Base-by-base conservation (phyloP, 1,140 invertebrate species). In the Cyclargus thomasi region DNA sequence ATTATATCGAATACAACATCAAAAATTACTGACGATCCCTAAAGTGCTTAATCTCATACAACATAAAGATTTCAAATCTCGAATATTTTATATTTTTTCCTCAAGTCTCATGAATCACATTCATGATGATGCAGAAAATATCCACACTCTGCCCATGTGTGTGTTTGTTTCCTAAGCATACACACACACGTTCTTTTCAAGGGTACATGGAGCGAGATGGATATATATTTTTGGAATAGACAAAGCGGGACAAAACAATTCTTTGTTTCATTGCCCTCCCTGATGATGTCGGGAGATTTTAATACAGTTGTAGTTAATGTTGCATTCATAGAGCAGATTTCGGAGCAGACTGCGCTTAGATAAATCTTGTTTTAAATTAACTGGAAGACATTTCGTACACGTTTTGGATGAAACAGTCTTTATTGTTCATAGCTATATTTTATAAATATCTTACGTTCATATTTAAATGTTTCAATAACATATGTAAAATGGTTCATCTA, bases 181-280 rank as follows among this genome's bases (percentile, higher is more conserved):
- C 79, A 73, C 74, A 84, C 79, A 83, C 78, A 83, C 80, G 71
- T 69, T 80, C 75, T 77, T 77, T 82, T 86, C 80, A 82, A 86
- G 86, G 82, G 86, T 87, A 86, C 77, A 79, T 78, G 63, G 70
- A 72, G 69, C 62, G 86, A 80, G 80, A 87, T 57, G 70, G 77
- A 80, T 74, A 79, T 84, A 88, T 72, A 64, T 76, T 77, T 74
- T 72, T 74, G 68, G 68, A 69, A 67, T 62, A 62, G 14, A 82
- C 63, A 70, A 64, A 65, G 80, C 67, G 81, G 79, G 80, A 88
- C 70, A 72, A 69, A 71, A 75, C 18, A 74, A 70, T 69, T 69
- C 84, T 84, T 90, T 88, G 85, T 90, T 90, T 88, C 82, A 83
- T 84, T 83, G 82, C 83, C 80, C 85, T 82, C 77, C 76, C 79